A percentile compares a stretch with the other conserved stretches of the same genome.
These are phyloP conservation scores for Apeira syringaria DNA, from an alignment of 2,888 invertebrate genomes.

Conservation along the genomic window DNA sequence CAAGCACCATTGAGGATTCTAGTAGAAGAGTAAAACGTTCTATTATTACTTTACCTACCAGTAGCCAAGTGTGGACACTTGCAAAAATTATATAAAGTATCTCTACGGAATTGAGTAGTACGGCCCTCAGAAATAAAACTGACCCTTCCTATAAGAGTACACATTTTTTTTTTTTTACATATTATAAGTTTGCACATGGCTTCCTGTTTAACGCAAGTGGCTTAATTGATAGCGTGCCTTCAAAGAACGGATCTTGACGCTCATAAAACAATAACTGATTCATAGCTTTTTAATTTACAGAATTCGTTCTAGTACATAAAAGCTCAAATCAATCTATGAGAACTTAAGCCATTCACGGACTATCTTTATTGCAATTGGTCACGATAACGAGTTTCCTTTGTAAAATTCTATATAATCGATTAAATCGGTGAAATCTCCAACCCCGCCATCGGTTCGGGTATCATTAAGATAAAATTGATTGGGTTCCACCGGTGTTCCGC, in stretches of 20 bases:
- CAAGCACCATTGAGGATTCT: too few species aligned
- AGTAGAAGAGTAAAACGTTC: too few species aligned
- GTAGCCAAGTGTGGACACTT: too few species aligned
- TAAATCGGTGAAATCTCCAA: slow-evolving; percentile 55
- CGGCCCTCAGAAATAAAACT: too few species aligned
- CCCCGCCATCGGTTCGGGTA: slow-evolving; percentile 37
- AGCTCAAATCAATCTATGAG: slow-evolving; percentile 10
- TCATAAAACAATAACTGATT: slow-evolving; percentile 15
- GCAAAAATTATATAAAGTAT: too few species aligned
- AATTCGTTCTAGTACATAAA: slow-evolving; percentile 24
- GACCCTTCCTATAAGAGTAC: background rate
- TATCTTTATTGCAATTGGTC: slow-evolving; percentile 23
- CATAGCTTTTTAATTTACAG: slow-evolving; percentile 14
- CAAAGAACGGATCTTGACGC: slow-evolving; percentile 5
- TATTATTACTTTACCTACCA: too few species aligned
- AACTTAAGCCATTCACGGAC: slow-evolving; percentile 9
- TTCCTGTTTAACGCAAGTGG: slow-evolving; percentile 12
- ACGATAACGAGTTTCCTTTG: slow-evolving; percentile 29
- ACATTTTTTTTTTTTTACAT: background rate
- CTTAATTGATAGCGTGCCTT: slow-evolving; percentile 14
- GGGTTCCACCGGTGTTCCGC: slow-evolving; percentile 76
- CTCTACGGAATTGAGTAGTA: too few species aligned
- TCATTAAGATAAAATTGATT: slow-evolving; percentile 78
- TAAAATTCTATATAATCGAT: slow-evolving; percentile 57
- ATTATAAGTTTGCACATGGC: slow-evolving; percentile 8